phyloP scores from a whole-genome alignment of 1,140 invertebrate species.

The Grapholita molesta region DNA sequence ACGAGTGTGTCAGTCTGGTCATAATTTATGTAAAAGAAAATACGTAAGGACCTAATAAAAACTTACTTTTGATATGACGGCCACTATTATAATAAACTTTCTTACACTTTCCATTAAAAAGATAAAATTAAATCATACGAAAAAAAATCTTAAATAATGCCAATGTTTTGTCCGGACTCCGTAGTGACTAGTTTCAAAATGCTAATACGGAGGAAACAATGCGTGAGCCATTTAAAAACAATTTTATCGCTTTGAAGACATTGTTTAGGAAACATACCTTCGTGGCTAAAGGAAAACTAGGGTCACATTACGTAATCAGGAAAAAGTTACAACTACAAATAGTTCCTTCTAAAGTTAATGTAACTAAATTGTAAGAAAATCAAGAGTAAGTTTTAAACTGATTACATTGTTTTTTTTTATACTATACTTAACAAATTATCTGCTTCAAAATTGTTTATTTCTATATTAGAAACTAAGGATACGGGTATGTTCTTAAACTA shows the following conservation, averaged over 20 bases:
- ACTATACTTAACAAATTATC: no score
- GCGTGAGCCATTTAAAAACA: not conserved
- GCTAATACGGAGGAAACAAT: not conserved
- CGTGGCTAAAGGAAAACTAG: not conserved
- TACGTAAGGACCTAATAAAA: no score
- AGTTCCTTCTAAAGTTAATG: no score
- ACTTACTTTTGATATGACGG: no score
- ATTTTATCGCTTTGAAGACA: not conserved
- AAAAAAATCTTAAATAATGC: not conserved
- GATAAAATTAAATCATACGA: not conserved
- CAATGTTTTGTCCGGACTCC: not conserved
- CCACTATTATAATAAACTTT: no score
- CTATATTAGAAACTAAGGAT: no score
- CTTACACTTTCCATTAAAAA: not conserved
- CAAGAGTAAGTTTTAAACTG: not conserved
- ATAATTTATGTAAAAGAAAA: no score
- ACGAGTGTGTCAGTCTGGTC: no score
- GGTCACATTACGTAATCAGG: not conserved
- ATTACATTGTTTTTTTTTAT: no score
- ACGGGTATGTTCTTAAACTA: no score
- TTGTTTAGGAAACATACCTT: constrained; percentile 10
- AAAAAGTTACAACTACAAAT: not conserved
- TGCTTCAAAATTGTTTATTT: no score
- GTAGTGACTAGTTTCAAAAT: not conserved
- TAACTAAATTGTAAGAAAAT: not conserved